Evolutionary conservation across 2,888 invertebrate genomes (phyloP).

Genomic region (Habrosyne pyritoides): DNA sequence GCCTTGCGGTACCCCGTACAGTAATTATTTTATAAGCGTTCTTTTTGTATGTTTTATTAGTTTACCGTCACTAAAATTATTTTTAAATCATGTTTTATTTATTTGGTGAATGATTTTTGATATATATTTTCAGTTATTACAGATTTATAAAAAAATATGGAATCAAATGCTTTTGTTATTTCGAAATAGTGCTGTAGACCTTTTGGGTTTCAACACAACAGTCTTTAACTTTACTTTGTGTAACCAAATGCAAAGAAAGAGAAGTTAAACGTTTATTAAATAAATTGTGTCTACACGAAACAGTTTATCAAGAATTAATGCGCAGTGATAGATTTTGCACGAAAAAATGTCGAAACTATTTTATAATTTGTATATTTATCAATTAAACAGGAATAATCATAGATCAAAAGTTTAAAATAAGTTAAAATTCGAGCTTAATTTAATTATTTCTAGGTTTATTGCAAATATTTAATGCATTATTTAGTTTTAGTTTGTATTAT

Average conservation of each 20-base stretch:
- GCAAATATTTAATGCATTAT: constrained; percentile 40
- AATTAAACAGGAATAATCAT: not conserved
- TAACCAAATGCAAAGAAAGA: too few relatives aligned
- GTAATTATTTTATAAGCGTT: constrained; percentile 23
- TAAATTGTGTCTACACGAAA: too few relatives aligned
- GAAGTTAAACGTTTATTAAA: too few relatives aligned
- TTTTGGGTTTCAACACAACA: too few relatives aligned
- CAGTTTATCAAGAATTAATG: not conserved
- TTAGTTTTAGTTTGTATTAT: constrained; percentile 34
- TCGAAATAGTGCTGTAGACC: not conserved
- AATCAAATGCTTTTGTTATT: constrained; percentile 3
- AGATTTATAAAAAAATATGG: not conserved
- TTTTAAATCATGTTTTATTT: constrained; percentile 2
- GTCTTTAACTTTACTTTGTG: too few relatives aligned
- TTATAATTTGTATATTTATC: not conserved
- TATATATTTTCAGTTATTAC: not conserved
- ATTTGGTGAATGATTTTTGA: not conserved
- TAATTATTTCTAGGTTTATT: constrained; percentile 30
- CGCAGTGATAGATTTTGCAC: not conserved
- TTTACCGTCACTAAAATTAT: not conserved
- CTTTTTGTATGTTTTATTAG: not conserved
- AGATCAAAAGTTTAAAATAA: not conserved
- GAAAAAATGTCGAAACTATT: not conserved
- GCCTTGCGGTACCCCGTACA: constrained; percentile 47
- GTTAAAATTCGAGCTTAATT: constrained; percentile 32